Conservation (phyloP, 2,113 vertebrate species). For the Sander vitreus region DNA sequence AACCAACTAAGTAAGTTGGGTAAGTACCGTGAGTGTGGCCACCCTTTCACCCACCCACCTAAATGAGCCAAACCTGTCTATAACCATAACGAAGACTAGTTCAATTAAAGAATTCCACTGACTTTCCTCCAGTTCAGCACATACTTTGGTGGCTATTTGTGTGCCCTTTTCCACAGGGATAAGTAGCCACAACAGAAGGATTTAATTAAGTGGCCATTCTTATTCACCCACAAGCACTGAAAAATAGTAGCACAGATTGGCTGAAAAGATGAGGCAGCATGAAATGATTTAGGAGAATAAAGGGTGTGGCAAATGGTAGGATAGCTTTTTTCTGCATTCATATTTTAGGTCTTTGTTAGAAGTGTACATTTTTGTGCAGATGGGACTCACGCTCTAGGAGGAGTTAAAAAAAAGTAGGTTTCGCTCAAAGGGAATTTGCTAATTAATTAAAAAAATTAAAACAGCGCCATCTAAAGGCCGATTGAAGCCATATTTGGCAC, state of each 20-base stretch:
- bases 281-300: neutral
- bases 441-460: too few species aligned
- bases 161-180: constrained; percentile 17
- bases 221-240: constrained; percentile 8
- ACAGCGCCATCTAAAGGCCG: too few species aligned
- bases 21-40: constrained; percentile 33
- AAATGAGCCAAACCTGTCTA: constrained; percentile 43
- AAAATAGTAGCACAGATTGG: neutral
- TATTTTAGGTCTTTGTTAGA: neutral
- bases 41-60: neutral
- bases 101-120: constrained; percentile 3
- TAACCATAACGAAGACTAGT: constrained; percentile 21
- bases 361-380: too few species aligned
- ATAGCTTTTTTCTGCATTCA: neutral
- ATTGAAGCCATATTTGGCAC: too few species aligned
- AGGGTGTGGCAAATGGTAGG: neutral
- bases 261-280: neutral
- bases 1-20: constrained; percentile 25
- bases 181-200: constrained; percentile 18
- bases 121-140: constrained; percentile 27
- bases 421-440: too few species aligned
- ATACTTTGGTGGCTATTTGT: constrained; percentile 44
- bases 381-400: too few species aligned
- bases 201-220: constrained; percentile 22
- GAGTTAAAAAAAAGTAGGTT: too few species aligned